phyloP scores from a whole-genome alignment of 2,888 invertebrate species.

The Hedya salicella region DNA sequence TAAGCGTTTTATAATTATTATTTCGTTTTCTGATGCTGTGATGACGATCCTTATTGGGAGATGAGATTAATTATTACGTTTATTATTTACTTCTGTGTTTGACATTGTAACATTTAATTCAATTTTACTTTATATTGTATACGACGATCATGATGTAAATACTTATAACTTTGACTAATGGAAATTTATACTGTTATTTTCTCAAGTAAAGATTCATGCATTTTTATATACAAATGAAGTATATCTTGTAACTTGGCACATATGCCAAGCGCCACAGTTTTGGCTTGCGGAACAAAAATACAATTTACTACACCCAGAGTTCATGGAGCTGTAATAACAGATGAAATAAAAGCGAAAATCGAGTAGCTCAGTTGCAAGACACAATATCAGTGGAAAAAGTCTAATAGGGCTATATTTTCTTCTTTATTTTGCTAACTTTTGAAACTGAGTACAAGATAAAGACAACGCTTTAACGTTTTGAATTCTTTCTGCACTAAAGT shows the following conservation, averaged over 20 bases:
- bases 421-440: conserved; percentile 34
- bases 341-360: conserved; percentile 3
- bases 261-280: conserved; percentile 1
- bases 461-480: conserved; percentile 8
- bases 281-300: neutral
- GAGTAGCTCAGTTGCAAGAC: neutral
- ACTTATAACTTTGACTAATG: no score
- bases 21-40: no score
- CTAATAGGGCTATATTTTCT: conserved; percentile 29
- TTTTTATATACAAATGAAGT: neutral
- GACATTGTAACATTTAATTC: no score
- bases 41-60: no score
- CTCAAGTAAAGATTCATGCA: no score
- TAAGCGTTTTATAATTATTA: no score
- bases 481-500: no score
- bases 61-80: no score
- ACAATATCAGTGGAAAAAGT: conserved; percentile 9
- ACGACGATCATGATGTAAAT: no score
- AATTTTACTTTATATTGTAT: no score
- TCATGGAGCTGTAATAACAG: neutral
- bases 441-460: conserved; percentile 16
- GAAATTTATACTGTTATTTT: no score
- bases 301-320: neutral
- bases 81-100: no score
- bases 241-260: conserved; percentile 10